Base-by-base conservation (phyloP, 1,140 invertebrate species). In the Megalopta genalis region DNA sequence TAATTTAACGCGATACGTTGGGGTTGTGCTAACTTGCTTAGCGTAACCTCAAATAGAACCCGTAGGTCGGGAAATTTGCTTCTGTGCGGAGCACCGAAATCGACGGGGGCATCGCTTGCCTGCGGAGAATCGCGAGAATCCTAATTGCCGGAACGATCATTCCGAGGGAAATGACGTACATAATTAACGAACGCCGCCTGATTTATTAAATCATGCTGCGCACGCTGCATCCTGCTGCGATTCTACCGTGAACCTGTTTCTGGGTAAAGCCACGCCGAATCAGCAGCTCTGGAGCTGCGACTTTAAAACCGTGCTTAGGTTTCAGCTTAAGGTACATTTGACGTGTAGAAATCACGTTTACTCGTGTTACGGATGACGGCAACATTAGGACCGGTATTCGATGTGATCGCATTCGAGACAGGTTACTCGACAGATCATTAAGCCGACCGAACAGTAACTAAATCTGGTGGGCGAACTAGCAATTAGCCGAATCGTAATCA, bases 41-140 rank as follows among this genome's bases (percentile, higher is more conserved):
- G 91, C 91, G 92, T 90, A 90, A 92, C 92, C 91, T 91, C 89
- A 90, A 87, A 79, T 79, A 79, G 77, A 79, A 79, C 71, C 90
- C 90, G 91, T 92, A 93, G 92, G 92, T 88, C 89, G 91, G 92
- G 93, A 92, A 93, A 93, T 93, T 93, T 93, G 90, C 91, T 92
- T 87, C 90, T 83, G 87, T 52, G 73, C 76, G 59, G 77, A 69
- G 78, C 54, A 60, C 23, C 39, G 49, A 52, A 39, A 72, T 71
- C 59, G 68, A 71, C 76, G 60, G 18, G 18, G 46, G 46, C 68
- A 69, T 78, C 76, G 18, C 37, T 54, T 42, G 76, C 42, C 68
- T 25, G 52, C 60, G 27, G 42, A 62, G 64, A 72, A 72, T 80
- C 77, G 77, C 71, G 78, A 80, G 78, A 57, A 76, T 80, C 78